Conservation (phyloP, 2,888 invertebrate genomes). For the Elmis aenea region DNA sequence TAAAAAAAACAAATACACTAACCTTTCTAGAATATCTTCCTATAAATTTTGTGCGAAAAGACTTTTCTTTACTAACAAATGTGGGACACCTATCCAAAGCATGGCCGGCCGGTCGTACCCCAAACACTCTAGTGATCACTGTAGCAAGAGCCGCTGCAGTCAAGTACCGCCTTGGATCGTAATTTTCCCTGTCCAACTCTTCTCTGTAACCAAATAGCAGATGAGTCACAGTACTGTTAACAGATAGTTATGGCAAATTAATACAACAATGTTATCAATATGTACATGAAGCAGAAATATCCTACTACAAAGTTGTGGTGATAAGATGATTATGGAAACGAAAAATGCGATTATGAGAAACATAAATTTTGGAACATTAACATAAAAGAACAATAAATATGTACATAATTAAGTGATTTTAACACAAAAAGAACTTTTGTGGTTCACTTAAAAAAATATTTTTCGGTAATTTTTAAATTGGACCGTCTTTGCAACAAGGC, state of each 20-base stretch:
- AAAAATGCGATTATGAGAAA: too few relatives aligned
- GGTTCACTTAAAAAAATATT: too few relatives aligned
- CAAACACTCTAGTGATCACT: slow-evolving; percentile 72
- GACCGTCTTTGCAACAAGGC: too few relatives aligned
- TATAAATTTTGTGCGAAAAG: slow-evolving; percentile 63
- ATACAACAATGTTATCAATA: slow-evolving; percentile 5
- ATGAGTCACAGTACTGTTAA: too few relatives aligned
- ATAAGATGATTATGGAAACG: slow-evolving; percentile 2
- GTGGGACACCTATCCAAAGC: slow-evolving; percentile 72
- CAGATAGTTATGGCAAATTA: too few relatives aligned
- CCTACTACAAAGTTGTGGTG: neutral
- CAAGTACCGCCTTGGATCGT: slow-evolving; percentile 60
- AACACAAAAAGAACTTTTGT: too few relatives aligned
- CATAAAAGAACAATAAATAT: too few relatives aligned
- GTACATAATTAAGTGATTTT: too few relatives aligned
- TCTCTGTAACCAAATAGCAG: slow-evolving; percentile 50
- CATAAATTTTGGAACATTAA: too few relatives aligned
- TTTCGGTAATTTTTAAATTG: too few relatives aligned
- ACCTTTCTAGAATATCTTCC: slow-evolving; percentile 62
- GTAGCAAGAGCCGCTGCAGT: slow-evolving; percentile 76
- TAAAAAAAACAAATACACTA: too few relatives aligned
- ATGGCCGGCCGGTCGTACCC: slow-evolving; percentile 57
- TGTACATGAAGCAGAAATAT: too few relatives aligned
- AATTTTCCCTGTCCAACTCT: slow-evolving; percentile 58
- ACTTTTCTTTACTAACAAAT: slow-evolving; percentile 81